Conservation (phyloP, 2,888 invertebrate genomes). For the Phortica okadai region DNA sequence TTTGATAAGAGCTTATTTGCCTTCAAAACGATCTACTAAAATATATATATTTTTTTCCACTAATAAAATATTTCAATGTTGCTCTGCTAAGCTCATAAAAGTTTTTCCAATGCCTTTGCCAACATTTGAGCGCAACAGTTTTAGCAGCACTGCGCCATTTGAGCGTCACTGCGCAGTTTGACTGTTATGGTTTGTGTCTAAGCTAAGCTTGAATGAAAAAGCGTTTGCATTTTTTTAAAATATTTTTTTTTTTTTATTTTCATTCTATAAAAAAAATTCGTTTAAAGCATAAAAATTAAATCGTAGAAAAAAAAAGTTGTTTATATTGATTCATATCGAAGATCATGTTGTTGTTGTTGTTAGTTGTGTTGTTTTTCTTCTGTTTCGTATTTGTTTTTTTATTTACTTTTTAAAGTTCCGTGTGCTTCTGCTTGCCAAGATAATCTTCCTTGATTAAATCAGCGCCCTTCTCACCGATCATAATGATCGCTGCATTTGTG, state of each 20-base stretch:
- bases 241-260: neutral
- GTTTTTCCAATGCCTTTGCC: too few relatives aligned
- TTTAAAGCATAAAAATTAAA: neutral
- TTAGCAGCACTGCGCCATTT: neutral
- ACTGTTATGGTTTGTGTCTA: neutral
- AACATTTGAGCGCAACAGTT: neutral
- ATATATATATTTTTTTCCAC: too few relatives aligned
- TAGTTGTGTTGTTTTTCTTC: too few relatives aligned
- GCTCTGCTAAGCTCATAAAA: too few relatives aligned
- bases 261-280: neutral
- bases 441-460: slow-evolving; percentile 80
- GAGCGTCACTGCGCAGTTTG: neutral
- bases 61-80: too few relatives aligned
- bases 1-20: too few relatives aligned
- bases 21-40: too few relatives aligned
- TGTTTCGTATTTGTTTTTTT: too few relatives aligned
- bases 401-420: slow-evolving; percentile 46
- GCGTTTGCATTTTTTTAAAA: neutral
- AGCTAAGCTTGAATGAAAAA: neutral
- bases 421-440: slow-evolving; percentile 48
- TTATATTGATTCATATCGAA: neutral
- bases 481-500: slow-evolving; percentile 80
- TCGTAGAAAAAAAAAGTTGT: neutral
- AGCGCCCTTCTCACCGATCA: slow-evolving; percentile 83
- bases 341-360: too few relatives aligned